These are phyloP conservation scores for Drosophila testacea DNA, from an alignment of 2,888 invertebrate species.

Conservation along the genomic window DNA sequence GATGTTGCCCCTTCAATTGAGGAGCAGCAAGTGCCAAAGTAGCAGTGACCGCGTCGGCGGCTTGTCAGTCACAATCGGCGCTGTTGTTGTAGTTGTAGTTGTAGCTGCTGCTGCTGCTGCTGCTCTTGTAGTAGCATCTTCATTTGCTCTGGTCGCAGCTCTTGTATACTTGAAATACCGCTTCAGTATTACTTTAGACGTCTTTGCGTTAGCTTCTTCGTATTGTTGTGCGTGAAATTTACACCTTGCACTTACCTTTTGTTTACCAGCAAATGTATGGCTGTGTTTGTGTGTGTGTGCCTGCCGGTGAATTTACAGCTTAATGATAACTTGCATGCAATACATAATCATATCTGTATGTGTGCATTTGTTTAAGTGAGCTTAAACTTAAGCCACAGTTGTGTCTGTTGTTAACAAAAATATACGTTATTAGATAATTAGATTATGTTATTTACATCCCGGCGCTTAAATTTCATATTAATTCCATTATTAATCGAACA, in stretches of 20 bases:
- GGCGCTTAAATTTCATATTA: constrained; percentile 40
- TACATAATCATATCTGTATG: constrained; percentile 4
- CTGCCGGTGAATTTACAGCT: constrained; percentile 45
- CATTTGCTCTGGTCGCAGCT: constrained; percentile 61
- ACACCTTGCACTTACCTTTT: constrained; percentile 60
- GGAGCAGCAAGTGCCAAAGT: constrained; percentile 63
- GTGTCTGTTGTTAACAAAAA: constrained; percentile 25
- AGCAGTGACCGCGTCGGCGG: constrained; percentile 44
- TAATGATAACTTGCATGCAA: constrained; percentile 65
- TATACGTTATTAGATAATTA: constrained; percentile 3
- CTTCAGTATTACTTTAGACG: constrained; percentile 74
- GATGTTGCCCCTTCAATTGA: constrained; percentile 49
- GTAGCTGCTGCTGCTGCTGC: constrained; percentile 24
- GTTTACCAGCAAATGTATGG: constrained; percentile 54
- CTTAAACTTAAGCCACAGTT: constrained; percentile 16
- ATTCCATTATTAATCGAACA: constrained; percentile 50
- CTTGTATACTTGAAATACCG: constrained; percentile 81
- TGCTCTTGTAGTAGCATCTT: constrained; percentile 60
- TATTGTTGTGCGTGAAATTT: constrained; percentile 42
- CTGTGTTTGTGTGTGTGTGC: constrained; percentile 29
- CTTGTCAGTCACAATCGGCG: constrained; percentile 19
- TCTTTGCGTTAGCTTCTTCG: constrained; percentile 64
- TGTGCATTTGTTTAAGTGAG: constrained; percentile 13
- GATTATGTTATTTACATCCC: too few species aligned
- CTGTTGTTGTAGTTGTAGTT: constrained; percentile 15